Conservation (phyloP, 2,888 invertebrate species). For the Neelides folsomi region DNA sequence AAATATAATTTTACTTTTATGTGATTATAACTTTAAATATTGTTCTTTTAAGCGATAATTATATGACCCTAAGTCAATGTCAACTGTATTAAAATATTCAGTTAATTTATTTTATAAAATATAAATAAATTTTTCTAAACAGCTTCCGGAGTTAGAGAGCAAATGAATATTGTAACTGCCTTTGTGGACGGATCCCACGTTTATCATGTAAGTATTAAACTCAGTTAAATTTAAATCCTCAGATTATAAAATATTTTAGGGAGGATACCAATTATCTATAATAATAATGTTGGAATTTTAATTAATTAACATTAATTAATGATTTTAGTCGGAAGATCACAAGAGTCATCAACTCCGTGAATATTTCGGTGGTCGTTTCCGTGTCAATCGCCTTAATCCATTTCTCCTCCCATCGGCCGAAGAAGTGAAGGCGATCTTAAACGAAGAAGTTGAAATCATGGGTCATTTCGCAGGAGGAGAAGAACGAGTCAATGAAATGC, state of each 20-base stretch:
- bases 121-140: not conserved
- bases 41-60: too few species aligned
- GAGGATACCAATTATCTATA: too few species aligned
- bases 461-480: slow-evolving; percentile 28
- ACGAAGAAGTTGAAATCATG: slow-evolving; percentile 24
- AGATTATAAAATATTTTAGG: too few species aligned
- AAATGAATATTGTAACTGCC: slow-evolving; percentile 29
- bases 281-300: too few species aligned
- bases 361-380: slow-evolving; percentile 21
- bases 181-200: slow-evolving; percentile 27
- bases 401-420: slow-evolving; percentile 26
- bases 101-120: not conserved
- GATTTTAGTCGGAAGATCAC: slow-evolving; percentile 14
- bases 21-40: too few species aligned
- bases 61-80: too few species aligned
- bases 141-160: slow-evolving; percentile 22
- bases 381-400: slow-evolving; percentile 14
- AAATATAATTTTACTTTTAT: not conserved
- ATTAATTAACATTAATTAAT: too few species aligned
- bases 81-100: too few species aligned
- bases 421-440: slow-evolving; percentile 14
- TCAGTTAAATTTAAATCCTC: too few species aligned
- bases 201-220: slow-evolving; percentile 13
- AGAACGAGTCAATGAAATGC: slow-evolving; percentile 31
- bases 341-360: slow-evolving; percentile 18